phyloP scores from a whole-genome alignment of 2,797 vertebrate genomes.

The Ataeniobius toweri region DNA sequence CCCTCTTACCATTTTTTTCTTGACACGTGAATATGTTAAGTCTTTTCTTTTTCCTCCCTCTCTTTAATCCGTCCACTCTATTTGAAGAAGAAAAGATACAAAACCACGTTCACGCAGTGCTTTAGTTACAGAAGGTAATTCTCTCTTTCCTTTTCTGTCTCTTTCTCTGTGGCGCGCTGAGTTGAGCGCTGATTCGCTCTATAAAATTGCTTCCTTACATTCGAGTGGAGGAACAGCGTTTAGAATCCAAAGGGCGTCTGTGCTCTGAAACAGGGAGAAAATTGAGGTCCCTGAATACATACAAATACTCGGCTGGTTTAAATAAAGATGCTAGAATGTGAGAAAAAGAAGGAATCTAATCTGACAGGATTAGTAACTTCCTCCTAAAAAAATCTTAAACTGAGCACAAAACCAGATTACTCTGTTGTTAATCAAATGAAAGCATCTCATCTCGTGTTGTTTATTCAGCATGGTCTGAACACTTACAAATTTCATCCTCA shows the following conservation, averaged over 20 bases:
- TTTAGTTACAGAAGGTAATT: slow-evolving; percentile 91
- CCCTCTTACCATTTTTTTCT: slow-evolving; percentile 86
- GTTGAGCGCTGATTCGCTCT: slow-evolving; percentile 87
- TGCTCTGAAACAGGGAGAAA: slow-evolving; percentile 90
- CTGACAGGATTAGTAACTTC: slow-evolving; percentile 70
- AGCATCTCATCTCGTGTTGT: not conserved
- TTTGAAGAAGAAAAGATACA: slow-evolving; percentile 90
- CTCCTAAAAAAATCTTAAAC: slow-evolving; percentile 40
- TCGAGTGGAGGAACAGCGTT: slow-evolving; percentile 85
- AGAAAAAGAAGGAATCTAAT: slow-evolving; percentile 67
- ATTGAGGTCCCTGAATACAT: slow-evolving; percentile 86
- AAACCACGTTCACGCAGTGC: slow-evolving; percentile 95
- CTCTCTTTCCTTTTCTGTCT: slow-evolving; percentile 19
- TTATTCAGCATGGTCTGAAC: not conserved
- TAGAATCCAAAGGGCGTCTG: slow-evolving; percentile 87
- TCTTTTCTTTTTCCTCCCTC: slow-evolving; percentile 78
- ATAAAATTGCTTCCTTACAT: slow-evolving; percentile 89
- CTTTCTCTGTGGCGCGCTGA: slow-evolving; percentile 46
- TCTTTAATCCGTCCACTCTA: slow-evolving; percentile 90
- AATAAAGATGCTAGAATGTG: slow-evolving; percentile 72
- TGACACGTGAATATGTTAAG: slow-evolving; percentile 87
- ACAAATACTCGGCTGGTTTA: slow-evolving; percentile 70
- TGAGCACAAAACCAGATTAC: slow-evolving; percentile 20
- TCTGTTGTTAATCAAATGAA: slow-evolving; percentile 31
- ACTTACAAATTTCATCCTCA: slow-evolving; percentile 2